A percentile compares a stretch with the other conserved stretches of the same genome.
phyloP scores from a whole-genome alignment of 2,888 invertebrate genomes.

The Allophyes oxyacanthae region DNA sequence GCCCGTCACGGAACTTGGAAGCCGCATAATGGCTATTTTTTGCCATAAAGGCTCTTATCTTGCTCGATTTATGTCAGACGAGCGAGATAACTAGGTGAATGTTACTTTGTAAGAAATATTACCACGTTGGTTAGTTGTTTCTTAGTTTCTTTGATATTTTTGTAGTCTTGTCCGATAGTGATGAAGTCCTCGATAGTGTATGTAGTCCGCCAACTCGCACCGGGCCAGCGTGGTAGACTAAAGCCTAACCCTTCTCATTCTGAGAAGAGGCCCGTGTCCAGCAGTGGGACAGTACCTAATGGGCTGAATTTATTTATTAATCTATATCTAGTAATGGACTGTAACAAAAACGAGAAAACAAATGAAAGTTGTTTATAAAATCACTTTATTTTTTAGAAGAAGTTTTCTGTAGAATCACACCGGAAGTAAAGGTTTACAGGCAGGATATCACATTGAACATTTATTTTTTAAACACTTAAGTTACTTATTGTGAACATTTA shows the following conservation, averaged over 20 bases:
- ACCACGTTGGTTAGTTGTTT: neutral
- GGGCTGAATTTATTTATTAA: too few species aligned
- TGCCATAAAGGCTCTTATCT: slow-evolving; percentile 19
- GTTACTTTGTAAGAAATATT: neutral
- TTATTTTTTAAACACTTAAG: slow-evolving; percentile 69
- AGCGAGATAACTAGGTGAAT: neutral
- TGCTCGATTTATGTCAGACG: slow-evolving; percentile 12
- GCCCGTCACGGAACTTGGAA: slow-evolving; percentile 23
- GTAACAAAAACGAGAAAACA: slow-evolving; percentile 35
- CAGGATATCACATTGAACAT: slow-evolving; percentile 89
- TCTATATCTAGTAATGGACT: too few species aligned
- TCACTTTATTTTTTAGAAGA: slow-evolving; percentile 80
- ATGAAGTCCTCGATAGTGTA: too few species aligned
- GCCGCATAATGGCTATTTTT: slow-evolving; percentile 19
- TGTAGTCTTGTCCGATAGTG: too few species aligned
- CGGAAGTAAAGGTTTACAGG: slow-evolving; percentile 84
- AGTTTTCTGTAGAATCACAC: slow-evolving; percentile 80
- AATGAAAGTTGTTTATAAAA: slow-evolving; percentile 71
- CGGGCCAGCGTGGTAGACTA: too few species aligned
- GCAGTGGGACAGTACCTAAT: too few species aligned
- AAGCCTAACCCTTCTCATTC: too few species aligned
- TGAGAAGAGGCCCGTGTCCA: too few species aligned
- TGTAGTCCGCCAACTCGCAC: too few species aligned
- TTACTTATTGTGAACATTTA: slow-evolving; percentile 65
- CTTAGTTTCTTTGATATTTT: too few species aligned